phyloP scores from a whole-genome alignment of 2,797 vertebrate species.

The Aphelocoma californica region DNA sequence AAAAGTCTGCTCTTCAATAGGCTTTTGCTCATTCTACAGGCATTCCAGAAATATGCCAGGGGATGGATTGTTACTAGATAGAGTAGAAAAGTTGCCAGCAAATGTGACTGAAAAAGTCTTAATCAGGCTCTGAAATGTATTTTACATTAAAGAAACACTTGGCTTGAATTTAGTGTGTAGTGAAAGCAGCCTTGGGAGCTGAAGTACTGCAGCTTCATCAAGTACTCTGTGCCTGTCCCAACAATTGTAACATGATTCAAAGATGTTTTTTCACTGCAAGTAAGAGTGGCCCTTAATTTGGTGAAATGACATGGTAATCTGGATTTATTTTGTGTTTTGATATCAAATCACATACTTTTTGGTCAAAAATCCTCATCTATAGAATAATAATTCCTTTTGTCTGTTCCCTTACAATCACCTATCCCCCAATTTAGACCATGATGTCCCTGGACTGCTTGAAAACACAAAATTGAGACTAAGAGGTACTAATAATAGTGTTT shows the following conservation, averaged over 20 bases:
- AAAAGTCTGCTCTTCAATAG: neutral
- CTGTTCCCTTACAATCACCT: neutral
- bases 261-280: neutral
- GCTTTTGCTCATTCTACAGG: neutral
- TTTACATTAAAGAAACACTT: neutral
- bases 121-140: neutral
- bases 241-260: neutral
- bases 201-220: neutral
- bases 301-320: neutral
- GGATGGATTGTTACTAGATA: neutral
- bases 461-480: neutral
- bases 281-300: neutral
- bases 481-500: neutral
- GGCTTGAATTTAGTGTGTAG: neutral
- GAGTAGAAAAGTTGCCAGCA: neutral
- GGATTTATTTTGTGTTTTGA: neutral
- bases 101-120: neutral
- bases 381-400: neutral
- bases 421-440: neutral
- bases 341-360: neutral
- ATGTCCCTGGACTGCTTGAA: neutral
- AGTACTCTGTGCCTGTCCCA: neutral
- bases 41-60: neutral
- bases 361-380: neutral
- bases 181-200: neutral